phyloP scores from a whole-genome alignment of 2,888 invertebrate species.

The Meandrusa payeni region DNA sequence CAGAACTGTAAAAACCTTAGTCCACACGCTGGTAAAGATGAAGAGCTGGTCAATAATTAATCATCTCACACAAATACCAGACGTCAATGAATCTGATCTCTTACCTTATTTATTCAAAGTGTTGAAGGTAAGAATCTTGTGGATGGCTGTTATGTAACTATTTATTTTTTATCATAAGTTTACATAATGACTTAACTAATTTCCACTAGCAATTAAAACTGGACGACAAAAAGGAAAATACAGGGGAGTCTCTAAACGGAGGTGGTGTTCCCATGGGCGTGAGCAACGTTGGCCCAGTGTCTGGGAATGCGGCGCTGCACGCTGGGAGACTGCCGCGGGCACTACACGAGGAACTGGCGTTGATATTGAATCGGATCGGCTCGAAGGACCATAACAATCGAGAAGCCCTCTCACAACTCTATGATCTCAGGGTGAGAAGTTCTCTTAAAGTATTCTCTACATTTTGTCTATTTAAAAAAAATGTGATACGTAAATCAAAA shows the following conservation, averaged over 20 bases:
- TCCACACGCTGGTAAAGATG: conserved; percentile 94
- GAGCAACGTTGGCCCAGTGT: conserved; percentile 73
- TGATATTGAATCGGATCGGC: conserved; percentile 95
- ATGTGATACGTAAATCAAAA: no score
- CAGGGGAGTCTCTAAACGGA: conserved; percentile 56
- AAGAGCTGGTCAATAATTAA: conserved; percentile 91
- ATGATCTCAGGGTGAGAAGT: conserved; percentile 85
- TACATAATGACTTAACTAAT: no score
- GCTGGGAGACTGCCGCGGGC: conserved; percentile 84
- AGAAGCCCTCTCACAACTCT: conserved; percentile 90
- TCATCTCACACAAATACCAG: conserved; percentile 88
- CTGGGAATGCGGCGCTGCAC: conserved; percentile 49
- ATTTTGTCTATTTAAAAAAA: no score
- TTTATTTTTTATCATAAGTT: no score
- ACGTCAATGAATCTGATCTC: conserved; percentile 91
- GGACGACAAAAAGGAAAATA: conserved; percentile 78
- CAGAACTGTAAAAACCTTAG: conserved; percentile 95
- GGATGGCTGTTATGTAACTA: no score
- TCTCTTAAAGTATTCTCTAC: no score
- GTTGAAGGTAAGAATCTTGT: conserved; percentile 80
- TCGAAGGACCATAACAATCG: conserved; percentile 92
- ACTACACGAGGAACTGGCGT: conserved; percentile 92
- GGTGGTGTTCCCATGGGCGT: conserved; percentile 72
- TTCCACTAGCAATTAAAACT: conserved; percentile 69
- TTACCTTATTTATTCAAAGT: conserved; percentile 92